Evolutionary conservation across 2,113 vertebrate genomes (phyloP), one percentile per base, ranked within the genome.

Genomic region (Forbesichthys papilliferus): DNA sequence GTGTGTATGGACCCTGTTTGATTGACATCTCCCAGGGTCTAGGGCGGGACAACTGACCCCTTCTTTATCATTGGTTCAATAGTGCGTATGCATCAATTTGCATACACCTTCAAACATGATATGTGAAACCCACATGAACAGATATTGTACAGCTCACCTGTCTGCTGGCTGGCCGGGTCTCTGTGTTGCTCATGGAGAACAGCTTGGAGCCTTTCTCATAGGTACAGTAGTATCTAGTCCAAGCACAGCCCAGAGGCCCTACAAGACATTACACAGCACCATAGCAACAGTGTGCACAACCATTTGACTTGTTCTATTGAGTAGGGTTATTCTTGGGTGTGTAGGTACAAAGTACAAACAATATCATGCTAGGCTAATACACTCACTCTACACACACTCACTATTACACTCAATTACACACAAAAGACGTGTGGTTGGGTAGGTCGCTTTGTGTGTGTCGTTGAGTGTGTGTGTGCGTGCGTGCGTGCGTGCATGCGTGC

Each of bases 221-320:
- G 0, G 95, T 98, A 78, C 98, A 99, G 84, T 99, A 99, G 89
- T 99, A 96, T 71, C 98, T 95, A 61, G 93, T 91, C 97, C 97
- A 99, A 0, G 96, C 95, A 83, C 95, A 98, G 34, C 98, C 98
- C 74, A 99, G 84, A 0, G 96, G 96, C 77, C 98, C 98, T 99
- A 61, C 54, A 60, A 64, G 0, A 71, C 48, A 64, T 1, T 2
- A 71, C 57, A 18, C 1, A 47, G 5, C 13, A 12, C 9, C 10
- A 5, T 42, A 42, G 36, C 36, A 42, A 42, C 36, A 42, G 36
- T 42, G 36, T 42, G 36, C 7, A 42, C 4, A 42, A 42, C 36
- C 36, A 42, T 42, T 42, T 42, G 36, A 42, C 5, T 42, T 42
- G 7, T 42, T 42, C 36, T 42, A 42, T 42, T 42, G 36, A 42